A percentile compares a stretch with the other conserved stretches of the same genome.
Evolutionary conservation across 2,797 vertebrate genomes (phyloP).

Genomic region (Characodon lateralis): DNA sequence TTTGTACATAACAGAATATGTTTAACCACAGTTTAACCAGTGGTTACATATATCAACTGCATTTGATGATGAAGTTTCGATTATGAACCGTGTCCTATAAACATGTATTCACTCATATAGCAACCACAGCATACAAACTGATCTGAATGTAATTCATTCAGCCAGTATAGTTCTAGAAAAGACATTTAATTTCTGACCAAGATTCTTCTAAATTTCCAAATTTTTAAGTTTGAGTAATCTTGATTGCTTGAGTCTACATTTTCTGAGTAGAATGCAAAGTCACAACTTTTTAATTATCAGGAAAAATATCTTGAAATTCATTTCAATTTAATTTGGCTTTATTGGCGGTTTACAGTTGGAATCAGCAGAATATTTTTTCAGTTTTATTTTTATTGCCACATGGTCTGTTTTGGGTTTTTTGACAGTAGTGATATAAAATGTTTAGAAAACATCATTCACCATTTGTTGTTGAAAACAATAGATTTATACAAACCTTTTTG

Average conservation of each 20-base stretch:
- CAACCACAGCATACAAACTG: background rate
- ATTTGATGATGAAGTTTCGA: background rate
- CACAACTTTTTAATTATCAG: background rate
- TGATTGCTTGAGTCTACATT: background rate
- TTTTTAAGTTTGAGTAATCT: background rate
- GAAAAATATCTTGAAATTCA: background rate
- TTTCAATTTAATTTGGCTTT: background rate
- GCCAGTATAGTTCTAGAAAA: background rate
- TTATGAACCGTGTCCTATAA: background rate
- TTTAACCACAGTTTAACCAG: constrained; percentile 9
- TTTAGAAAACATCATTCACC: too few relatives aligned
- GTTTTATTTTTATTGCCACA: too few relatives aligned
- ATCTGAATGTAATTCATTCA: background rate
- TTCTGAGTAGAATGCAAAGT: background rate
- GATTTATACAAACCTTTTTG: too few relatives aligned
- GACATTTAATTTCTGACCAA: background rate
- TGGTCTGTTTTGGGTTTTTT: too few relatives aligned
- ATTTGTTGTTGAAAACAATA: too few relatives aligned
- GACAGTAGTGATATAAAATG: too few relatives aligned
- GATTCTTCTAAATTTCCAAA: background rate
- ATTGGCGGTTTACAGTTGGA: background rate
- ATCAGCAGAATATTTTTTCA: background rate
- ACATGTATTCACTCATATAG: background rate
- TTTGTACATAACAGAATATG: background rate
- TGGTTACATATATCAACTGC: constrained; percentile 11